A percentile compares a stretch with the other conserved stretches of the same genome.
Conservation (phyloP, 1,140 invertebrate genomes). For the Drosophila simulans region DNA sequence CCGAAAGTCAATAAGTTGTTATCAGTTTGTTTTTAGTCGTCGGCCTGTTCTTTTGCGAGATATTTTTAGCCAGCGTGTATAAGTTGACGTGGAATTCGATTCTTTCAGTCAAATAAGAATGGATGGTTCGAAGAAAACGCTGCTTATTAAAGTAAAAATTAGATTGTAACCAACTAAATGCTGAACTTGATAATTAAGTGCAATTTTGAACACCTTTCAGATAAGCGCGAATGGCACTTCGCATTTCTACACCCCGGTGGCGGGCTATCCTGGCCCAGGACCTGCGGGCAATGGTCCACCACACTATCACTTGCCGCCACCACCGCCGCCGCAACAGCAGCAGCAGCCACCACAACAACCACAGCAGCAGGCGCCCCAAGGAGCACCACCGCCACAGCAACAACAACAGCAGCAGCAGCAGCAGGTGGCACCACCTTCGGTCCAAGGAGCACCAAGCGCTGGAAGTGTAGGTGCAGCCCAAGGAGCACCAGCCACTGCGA, state of each 20-base stretch:
- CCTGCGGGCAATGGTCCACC: constrained; percentile 86
- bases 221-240: constrained; percentile 86
- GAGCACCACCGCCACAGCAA: constrained; percentile 64
- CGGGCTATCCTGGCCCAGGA: constrained; percentile 85
- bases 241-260: constrained; percentile 86
- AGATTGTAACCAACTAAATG: too few species aligned
- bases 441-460: constrained; percentile 11
- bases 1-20: constrained; percentile 47
- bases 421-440: constrained; percentile 10
- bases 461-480: not conserved
- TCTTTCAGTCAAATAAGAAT: constrained; percentile 2
- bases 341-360: not conserved
- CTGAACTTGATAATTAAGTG: not conserved
- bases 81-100: constrained; percentile 49
- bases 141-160: constrained; percentile 52
- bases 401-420: constrained; percentile 33
- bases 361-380: constrained; percentile 51
- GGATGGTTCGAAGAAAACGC: constrained; percentile 20
- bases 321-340: constrained; percentile 55
- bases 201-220: constrained; percentile 35
- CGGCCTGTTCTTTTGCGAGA: constrained; percentile 8
- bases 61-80: constrained; percentile 43
- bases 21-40: constrained; percentile 22
- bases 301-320: constrained; percentile 86
- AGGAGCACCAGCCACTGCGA: constrained; percentile 1